Conservation (phyloP, 2,113 vertebrate genomes). For the Aviceda subcristata region DNA sequence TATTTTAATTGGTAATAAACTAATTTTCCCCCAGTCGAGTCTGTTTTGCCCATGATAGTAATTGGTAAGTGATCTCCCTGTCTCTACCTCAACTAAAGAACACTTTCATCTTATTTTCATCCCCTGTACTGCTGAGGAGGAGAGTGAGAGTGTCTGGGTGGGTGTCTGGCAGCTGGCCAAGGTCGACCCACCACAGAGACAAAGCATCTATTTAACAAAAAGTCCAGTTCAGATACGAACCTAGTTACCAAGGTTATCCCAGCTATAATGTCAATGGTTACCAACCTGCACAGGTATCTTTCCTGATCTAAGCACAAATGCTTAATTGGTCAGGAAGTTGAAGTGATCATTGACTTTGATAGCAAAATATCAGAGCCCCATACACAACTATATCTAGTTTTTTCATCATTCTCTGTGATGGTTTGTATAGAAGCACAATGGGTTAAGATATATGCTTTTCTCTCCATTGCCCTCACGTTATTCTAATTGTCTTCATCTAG, state of each 20-base stretch:
- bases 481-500: background rate
- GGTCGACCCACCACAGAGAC: background rate
- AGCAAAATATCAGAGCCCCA: background rate
- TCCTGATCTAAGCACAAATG: background rate
- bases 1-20: background rate
- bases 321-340: background rate
- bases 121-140: background rate
- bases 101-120: background rate
- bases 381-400: background rate
- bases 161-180: background rate
- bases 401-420: background rate
- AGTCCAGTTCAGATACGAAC: background rate
- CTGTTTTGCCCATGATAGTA: background rate
- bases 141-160: background rate
- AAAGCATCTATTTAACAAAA: background rate
- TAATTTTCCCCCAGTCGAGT: background rate
- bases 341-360: background rate
- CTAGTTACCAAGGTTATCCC: background rate
- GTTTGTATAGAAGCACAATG: rapidly evolving
- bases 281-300: background rate
- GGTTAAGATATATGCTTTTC: background rate
- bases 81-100: background rate
- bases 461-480: background rate
- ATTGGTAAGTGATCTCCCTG: background rate
- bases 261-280: background rate